Base-by-base conservation (phyloP, 2,888 invertebrate species). In the Cheilosia scutellata region DNA sequence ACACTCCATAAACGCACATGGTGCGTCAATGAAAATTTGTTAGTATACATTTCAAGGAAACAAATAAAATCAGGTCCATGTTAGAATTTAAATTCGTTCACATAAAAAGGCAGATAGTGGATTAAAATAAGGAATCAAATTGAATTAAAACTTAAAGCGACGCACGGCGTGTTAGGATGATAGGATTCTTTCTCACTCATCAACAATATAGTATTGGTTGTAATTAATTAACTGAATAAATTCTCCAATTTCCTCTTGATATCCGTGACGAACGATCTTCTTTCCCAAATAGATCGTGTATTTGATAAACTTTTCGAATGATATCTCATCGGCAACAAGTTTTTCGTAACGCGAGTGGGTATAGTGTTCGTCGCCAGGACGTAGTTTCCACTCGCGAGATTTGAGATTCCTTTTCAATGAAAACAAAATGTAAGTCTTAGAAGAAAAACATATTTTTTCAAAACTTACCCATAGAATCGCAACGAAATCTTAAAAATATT, bases 181-280 rank as follows among this genome's bases (percentile, higher is more conserved):
- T 49, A 44, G 5, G 92, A 98, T 98, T 94, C 98, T 98, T 91
- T 93, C 98, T 98, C 92, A 93, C 96, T 91, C 97, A 94, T 87
- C 83, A 51, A 53, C 75, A 51, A 87, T 89, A 82, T 93, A 93
- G 79, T 91, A 92, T 71, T 90, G 89, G 89, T 93, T 93, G 84
- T 89, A 92, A 88, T 92, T 92, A 84, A 93, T 90, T 70, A 92
- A 89, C 86, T 90, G 89, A 65, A 93, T 91, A 83, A 93, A 90
- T 88, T 92, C 91, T 63, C 90, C 91, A 79, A 93, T 91, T 89
- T 92, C 91, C 47, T 90, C 90, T 78, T 93, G 92, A 88, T 93
- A 93, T 4, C 92, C 92, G 66, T 91, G 90, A 1, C 89, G 89
- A 11, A 91, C 91, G 60, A 92, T 91, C 88, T 92, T 93, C 51